Percentiles rank a stretch among this genome's conserved stretches.
Evolutionary conservation across 92 coral and sea anemone species (phyloP).

Genomic region (Siderastrea siderea): DNA sequence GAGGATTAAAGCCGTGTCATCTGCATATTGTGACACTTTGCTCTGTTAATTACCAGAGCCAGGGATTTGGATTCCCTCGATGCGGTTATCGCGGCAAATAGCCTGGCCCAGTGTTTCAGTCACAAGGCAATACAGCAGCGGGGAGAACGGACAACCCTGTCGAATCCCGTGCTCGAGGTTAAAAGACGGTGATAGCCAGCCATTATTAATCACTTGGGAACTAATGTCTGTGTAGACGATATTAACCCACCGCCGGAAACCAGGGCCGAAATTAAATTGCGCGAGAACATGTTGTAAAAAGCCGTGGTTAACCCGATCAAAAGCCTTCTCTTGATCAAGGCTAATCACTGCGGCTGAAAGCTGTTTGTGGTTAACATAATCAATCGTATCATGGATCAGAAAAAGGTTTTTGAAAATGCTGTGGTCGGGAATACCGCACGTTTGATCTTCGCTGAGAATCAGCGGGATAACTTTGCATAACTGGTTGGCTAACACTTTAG

Average conservation of each 20-base stretch:
- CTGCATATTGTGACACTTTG: constrained; percentile 35
- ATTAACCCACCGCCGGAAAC: constrained; percentile 25
- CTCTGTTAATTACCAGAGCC: background rate
- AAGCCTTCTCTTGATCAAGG: constrained; percentile 54
- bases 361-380: background rate
- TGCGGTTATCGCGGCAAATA: background rate
- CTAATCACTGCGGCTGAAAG: background rate
- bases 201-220: constrained; percentile 18
- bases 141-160: constrained; percentile 19
- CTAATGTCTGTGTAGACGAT: constrained; percentile 8
- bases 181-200: constrained; percentile 13
- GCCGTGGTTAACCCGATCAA: constrained; percentile 29
- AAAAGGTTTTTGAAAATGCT: constrained; percentile 22
- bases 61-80: constrained; percentile 8
- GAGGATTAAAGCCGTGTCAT: constrained; percentile 27
- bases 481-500: constrained; percentile 13
- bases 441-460: constrained; percentile 29
- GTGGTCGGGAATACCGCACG: constrained; percentile 19
- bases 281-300: constrained; percentile 3
- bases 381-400: background rate
- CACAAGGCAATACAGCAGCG: background rate
- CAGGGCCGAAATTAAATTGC: constrained; percentile 27
- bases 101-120: constrained; percentile 9
- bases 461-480: constrained; percentile 15
- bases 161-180: constrained; percentile 16